These are phyloP conservation scores for Luperina testacea DNA, from an alignment of 2,888 invertebrate species.

Conservation along the genomic window DNA sequence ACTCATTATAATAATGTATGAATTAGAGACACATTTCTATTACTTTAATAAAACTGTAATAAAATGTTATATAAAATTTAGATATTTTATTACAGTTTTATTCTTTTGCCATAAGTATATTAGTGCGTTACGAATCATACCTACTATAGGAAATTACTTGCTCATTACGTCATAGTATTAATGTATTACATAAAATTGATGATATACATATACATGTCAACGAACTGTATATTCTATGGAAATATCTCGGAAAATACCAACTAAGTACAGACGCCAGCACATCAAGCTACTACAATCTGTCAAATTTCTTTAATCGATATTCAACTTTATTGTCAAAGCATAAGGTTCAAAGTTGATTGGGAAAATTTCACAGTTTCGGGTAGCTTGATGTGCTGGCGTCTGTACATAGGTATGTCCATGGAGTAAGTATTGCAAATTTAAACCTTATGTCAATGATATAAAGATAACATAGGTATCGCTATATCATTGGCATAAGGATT, in stretches of 20 bases:
- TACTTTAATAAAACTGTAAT: conserved; percentile 3
- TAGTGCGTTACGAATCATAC: conserved; percentile 33
- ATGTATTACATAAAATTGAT: neutral
- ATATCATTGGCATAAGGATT: neutral
- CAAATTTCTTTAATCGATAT: too few species aligned
- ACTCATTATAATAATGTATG: neutral
- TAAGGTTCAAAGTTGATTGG: too few species aligned
- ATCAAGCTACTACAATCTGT: too few species aligned
- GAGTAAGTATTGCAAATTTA: neutral
- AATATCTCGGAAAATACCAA: neutral
- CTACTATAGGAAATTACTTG: conserved; percentile 5
- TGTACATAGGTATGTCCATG: neutral
- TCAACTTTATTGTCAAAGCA: too few species aligned
- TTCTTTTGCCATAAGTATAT: neutral
- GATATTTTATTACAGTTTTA: too few species aligned
- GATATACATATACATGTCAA: neutral
- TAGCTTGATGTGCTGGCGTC: too few species aligned
- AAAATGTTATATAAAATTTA: neutral
- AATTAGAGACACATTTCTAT: conserved; percentile 16
- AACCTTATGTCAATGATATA: conserved; percentile 4
- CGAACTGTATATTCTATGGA: neutral
- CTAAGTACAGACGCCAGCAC: too few species aligned
- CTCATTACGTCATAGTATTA: neutral
- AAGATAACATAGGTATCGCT: too few species aligned
- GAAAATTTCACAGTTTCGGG: too few species aligned